Base-by-base conservation (phyloP, 2,113 vertebrate genomes). In the Sylvilagus bachmani region DNA sequence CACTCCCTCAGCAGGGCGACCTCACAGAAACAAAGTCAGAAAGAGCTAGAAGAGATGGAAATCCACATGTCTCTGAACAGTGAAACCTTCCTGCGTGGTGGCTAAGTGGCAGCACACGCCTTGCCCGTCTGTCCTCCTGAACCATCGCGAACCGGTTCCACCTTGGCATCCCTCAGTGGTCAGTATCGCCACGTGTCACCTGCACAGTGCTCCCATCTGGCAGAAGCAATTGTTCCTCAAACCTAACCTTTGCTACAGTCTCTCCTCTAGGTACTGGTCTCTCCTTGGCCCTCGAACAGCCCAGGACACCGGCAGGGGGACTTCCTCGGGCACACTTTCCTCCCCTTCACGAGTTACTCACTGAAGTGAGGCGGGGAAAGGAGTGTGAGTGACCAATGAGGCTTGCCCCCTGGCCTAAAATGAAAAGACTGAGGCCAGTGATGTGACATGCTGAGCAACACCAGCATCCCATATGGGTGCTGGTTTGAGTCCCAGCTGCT, bases 121-220 rank as follows among this genome's bases (percentile, higher is more conserved):
- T 61, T 69, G 44, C 12, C 33, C 5, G 0, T 31, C 67, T 64
- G 6, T 24, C 74, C 38, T 75, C 22, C 22, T 51, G 14, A 61
- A 38, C 19, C 1, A 12, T 6, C 29, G 0, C 0, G n/a, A n/a
- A n/a, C n/a, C n/a, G 5, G 11, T 2, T 14, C 13, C 21, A 49
- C 6, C 19, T 14, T 17, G 33, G 31, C 11, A 10, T 22, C 6
- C 44, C 36, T 82, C 51, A 13, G 24, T 10, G 51, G 22, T 7
- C 25, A 93, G 58, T 13, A 67, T 6, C 13, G 10, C 31, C 17
- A 0, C 3, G 4, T 0, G 53, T 31, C 14, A n/a, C 10, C 58
- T 82, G 38, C 27, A 58, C 55, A 10, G 2, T 22, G 25, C 29
- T 53, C 44, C 64, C 24, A n/a, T 33, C 8, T 24, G 27, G 66